Conservation (phyloP, 2,888 invertebrate genomes). For the Apamea sordens region DNA sequence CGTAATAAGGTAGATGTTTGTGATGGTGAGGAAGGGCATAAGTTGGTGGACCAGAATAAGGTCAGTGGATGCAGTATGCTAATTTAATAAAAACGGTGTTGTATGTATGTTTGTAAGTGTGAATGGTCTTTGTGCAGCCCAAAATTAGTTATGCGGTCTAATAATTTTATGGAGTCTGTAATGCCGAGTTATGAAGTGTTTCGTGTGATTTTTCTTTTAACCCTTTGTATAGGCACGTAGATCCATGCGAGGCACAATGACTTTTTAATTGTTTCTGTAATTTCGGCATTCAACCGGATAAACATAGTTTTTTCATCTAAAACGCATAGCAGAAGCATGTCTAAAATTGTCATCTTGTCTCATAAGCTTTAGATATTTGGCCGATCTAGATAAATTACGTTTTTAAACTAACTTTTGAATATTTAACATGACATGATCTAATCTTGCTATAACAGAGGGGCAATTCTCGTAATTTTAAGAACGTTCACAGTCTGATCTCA, state of each 20-base stretch:
- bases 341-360: neutral
- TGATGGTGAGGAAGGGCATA: neutral
- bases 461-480: too few relatives aligned
- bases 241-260: too few relatives aligned
- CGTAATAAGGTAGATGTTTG: constrained; percentile 35
- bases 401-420: neutral
- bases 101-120: constrained; percentile 42
- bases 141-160: constrained; percentile 54
- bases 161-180: constrained; percentile 49
- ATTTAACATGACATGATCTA: too few relatives aligned
- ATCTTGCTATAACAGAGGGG: too few relatives aligned
- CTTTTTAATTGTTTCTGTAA: too few relatives aligned
- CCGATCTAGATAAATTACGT: neutral
- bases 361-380: neutral
- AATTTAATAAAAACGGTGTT: constrained; percentile 79
- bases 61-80: constrained; percentile 78
- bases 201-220: neutral
- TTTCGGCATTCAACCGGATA: too few relatives aligned
- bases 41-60: constrained; percentile 66
- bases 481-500: too few relatives aligned
- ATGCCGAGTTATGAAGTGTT: neutral
- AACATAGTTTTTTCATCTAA: neutral
- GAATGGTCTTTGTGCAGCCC: constrained; percentile 53
- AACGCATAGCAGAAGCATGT: neutral
- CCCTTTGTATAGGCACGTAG: too few relatives aligned